Base-by-base conservation (phyloP, 2,113 vertebrate genomes). In the Syngnathoides biaculeatus region DNA sequence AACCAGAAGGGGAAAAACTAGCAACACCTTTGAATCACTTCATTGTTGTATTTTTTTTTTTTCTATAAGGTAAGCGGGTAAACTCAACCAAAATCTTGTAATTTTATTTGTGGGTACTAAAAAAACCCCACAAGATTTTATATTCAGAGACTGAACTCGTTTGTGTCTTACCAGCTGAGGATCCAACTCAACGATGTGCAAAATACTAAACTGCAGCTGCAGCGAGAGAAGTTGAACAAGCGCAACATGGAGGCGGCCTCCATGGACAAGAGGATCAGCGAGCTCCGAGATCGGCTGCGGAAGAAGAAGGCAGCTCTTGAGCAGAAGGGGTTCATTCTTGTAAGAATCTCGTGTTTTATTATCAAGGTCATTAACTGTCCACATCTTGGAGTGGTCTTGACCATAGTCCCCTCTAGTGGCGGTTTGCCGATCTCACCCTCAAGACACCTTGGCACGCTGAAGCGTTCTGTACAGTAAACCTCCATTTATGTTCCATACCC, bases 111-210 rank as follows among this genome's bases (percentile, higher is more conserved):
- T 35, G 30, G 30, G 30, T 3, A 35, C 30, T 5, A 35, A 35
- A 35, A 35, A n/a, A n/a, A n/a, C n/a, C n/a, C n/a, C n/a, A n/a
- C n/a, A n/a, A 35, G 30, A 39, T 6, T 5, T 12, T n/a, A 22
- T 15, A 17, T 48, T 48, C 26, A 30, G 45, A n/a, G 26, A 12
- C 15, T 24, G n/a, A 26, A 24, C 14, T 9, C 22, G 0, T 45
- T 13, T 72, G 19, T 64, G 10, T 61, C 0, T 47, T 40, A 8
- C 62, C 75, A 99, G 97, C 65, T 97, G 85, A 94, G 95, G 86
- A 98, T 97, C 88, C 95, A 94, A 81, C 89, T 99, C 87, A 99
- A 99, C 86, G 96, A 98, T 79, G 97, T 98, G 80, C 97, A 98
- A 90, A 97, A 94, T 88, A 90, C 93, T 64, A 97, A 95, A 87